Evolutionary conservation across 2,113 vertebrate genomes (phyloP), one percentile per base, ranked within the genome.

Genomic region (Malurus cyaneus): DNA sequence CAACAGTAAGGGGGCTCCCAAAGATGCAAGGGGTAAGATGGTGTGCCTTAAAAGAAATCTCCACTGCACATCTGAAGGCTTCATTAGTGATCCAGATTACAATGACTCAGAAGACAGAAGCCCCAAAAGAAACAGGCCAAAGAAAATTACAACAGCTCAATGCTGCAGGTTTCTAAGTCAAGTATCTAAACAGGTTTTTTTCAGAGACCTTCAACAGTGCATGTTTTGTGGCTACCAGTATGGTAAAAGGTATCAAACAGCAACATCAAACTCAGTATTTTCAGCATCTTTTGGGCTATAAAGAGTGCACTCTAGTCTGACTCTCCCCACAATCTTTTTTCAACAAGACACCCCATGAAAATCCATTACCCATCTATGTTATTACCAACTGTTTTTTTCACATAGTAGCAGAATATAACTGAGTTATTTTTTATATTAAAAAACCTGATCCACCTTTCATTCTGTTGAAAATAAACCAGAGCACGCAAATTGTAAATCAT

Each of bases 391-490:
- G 41, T n/a, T 81, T 67, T 79, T 52, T 49, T 77, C 5, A 71
- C 49, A 54, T 6, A 9, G 12, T 36, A 79, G 12, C 8, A 78
- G 36, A 42, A 59, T 42, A 29, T 6, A 61, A 23, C 16, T 23
- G 13, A 50, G 36, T 65, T 47, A 39, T 8, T 88, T 80, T 41
- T 65, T 18, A 31, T 36, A 11, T 11, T 18, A 64, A 78, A 70
- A 20, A 5, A 0, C 3, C 1, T 3, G 3, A 3, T 15, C 11
- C n/a, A 50, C 8, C 3, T 69, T 78, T 65, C 31, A 57, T 54
- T 86, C 42, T 41, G 4, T 6, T 70, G 23, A 34, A 73, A 29
- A 69, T n/a, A 61, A 88, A 87, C 18, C 14, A 65, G 8, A 77
- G 9, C 11, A 76, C 16, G 15, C 17, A 53, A 81, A 67, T 9